Conservation (phyloP, 2,888 invertebrate species). For the Empis stercorea region DNA sequence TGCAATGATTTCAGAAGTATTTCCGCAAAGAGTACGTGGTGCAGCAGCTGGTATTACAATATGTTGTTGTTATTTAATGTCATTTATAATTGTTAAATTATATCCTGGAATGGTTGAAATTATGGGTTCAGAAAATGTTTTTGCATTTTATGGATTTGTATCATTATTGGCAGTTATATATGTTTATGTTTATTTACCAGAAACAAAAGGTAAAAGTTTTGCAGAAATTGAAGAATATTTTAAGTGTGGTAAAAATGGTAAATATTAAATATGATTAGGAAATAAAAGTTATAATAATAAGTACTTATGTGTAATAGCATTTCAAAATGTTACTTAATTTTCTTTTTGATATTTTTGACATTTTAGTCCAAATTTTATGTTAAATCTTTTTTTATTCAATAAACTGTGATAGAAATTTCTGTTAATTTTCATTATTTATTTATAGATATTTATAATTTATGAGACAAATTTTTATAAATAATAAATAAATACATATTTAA, state of each 20-base stretch:
- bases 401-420: no score
- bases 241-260: slow-evolving; percentile 14
- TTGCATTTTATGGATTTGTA: slow-evolving; percentile 46
- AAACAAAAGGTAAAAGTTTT: slow-evolving; percentile 55
- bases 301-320: no score
- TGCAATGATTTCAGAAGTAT: slow-evolving; percentile 63
- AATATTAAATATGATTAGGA: slow-evolving; percentile 14
- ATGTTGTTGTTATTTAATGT: slow-evolving; percentile 48
- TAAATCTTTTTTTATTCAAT: no score
- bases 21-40: slow-evolving; percentile 48
- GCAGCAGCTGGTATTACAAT: slow-evolving; percentile 54
- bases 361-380: no score
- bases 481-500: no score
- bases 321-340: no score
- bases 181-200: slow-evolving; percentile 49
- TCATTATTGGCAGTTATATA: slow-evolving; percentile 45
- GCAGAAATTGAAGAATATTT: slow-evolving; percentile 50
- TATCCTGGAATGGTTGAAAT: slow-evolving; percentile 46
- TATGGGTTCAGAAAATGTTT: slow-evolving; percentile 49
- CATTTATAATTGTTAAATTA: slow-evolving; percentile 54
- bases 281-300: no score
- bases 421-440: no score
- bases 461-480: no score
- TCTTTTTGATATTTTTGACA: no score
- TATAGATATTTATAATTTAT: no score